Evolutionary conservation across 2,797 vertebrate genomes (phyloP).

Genomic region (Myotis vivesi): DNA sequence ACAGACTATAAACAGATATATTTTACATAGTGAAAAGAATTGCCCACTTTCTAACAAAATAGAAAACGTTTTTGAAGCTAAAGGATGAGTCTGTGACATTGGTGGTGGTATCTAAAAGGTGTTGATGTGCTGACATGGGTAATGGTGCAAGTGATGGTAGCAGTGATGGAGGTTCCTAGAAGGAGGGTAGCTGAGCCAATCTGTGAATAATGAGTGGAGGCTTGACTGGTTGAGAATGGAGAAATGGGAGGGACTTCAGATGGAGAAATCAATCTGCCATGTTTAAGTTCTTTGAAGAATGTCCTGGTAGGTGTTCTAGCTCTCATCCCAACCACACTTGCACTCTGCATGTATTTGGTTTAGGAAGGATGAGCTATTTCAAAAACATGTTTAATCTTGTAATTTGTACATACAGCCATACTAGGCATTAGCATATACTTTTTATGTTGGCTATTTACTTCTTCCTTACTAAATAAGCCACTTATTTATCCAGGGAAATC

Average conservation of each 20-base stretch:
- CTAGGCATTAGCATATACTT: not conserved
- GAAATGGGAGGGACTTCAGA: not conserved
- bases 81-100: not conserved
- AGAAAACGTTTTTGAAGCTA: not conserved
- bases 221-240: not conserved
- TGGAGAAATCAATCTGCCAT: not conserved
- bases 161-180: not conserved
- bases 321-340: not conserved
- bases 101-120: not conserved
- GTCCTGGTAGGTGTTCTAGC: not conserved
- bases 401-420: not conserved
- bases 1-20: not conserved
- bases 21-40: not conserved
- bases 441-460: not conserved
- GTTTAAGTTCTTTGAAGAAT: not conserved
- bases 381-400: not conserved
- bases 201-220: not conserved
- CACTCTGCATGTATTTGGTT: not conserved
- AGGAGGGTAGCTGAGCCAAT: not conserved
- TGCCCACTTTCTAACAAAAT: not conserved
- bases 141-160: rapidly evolving
- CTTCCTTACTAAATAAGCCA: not conserved
- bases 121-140: no score
- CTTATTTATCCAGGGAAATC: not conserved
- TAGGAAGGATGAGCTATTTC: not conserved